Percentiles rank a stretch among this genome's conserved stretches.
Conservation (phyloP, 2,888 invertebrate species). For the Alloplasta piceator region DNA sequence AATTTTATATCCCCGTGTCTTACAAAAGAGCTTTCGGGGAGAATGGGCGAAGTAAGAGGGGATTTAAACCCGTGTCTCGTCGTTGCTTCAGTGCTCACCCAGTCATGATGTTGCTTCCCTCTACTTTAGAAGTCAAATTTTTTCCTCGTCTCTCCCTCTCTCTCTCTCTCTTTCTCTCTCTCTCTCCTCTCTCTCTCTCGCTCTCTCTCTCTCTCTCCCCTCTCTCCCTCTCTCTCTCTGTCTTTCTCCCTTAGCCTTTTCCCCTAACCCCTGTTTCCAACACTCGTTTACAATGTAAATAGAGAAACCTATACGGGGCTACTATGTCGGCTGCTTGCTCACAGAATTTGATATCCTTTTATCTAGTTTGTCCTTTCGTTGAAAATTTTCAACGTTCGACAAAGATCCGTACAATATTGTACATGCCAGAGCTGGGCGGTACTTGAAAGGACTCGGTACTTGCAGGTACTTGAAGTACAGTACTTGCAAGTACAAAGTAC, state of each 20-base stretch:
- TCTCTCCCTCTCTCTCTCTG: neutral
- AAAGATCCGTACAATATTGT: neutral
- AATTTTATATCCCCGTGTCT: conserved; percentile 50
- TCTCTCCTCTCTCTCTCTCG: conserved; percentile 27
- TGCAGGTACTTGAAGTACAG: no score
- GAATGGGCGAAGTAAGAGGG: neutral
- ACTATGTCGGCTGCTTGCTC: conserved; percentile 39
- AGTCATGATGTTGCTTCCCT: conserved; percentile 60
- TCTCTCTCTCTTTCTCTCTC: conserved; percentile 7
- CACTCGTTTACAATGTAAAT: conserved; percentile 65
- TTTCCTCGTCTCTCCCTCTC: conserved; percentile 47
- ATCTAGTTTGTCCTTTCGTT: conserved; percentile 15
- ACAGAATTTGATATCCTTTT: conserved; percentile 56
- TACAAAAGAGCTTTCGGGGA: conserved; percentile 40
- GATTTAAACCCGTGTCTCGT: conserved; percentile 43
- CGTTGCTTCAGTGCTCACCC: conserved; percentile 8
- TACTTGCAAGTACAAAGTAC: no score
- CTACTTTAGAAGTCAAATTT: conserved; percentile 65
- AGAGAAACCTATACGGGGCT: conserved; percentile 53
- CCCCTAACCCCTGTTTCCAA: conserved; percentile 6
- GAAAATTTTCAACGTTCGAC: conserved; percentile 43
- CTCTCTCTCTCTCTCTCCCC: conserved; percentile 4
- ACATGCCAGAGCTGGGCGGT: no score
- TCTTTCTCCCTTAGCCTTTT: neutral
- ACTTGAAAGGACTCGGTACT: no score